These are phyloP conservation scores for Stichopus chloronotus DNA, from an alignment of 35 echinoderm and acorn worm species.

Conservation along the genomic window DNA sequence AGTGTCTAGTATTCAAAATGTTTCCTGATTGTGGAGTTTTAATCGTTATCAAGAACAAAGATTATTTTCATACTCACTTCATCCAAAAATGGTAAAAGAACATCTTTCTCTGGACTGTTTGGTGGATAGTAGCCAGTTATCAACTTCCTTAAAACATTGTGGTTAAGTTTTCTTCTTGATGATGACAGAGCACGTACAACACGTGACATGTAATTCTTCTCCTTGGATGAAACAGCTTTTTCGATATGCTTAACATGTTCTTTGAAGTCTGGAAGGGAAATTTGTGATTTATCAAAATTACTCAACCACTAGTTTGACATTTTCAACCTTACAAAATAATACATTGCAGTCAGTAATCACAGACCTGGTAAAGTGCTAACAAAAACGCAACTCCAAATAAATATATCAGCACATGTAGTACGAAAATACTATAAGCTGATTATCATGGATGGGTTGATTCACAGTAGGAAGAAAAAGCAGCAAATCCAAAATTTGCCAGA, in stretches of 20 bases:
- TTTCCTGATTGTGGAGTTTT: too few species aligned
- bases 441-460: too few species aligned
- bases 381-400: too few species aligned
- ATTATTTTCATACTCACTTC: slow-evolving; percentile 65
- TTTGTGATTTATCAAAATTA: not conserved
- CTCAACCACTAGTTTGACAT: not conserved
- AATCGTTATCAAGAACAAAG: not conserved
- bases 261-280: slow-evolving; percentile 81
- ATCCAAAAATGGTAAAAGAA: slow-evolving; percentile 82
- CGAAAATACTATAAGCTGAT: too few species aligned
- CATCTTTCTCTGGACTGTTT: slow-evolving; percentile 67
- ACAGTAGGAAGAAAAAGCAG: too few species aligned
- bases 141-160: slow-evolving; percentile 85
- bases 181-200: slow-evolving; percentile 87
- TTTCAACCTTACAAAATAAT: not conserved
- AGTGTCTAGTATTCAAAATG: too few species aligned
- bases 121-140: slow-evolving; percentile 87
- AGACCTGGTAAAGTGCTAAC: not conserved
- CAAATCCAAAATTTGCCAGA: too few species aligned
- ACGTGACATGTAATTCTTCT: slow-evolving; percentile 94
- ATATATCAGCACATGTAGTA: too few species aligned
- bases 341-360: not conserved
- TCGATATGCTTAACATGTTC: slow-evolving; percentile 99
- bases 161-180: slow-evolving; percentile 89
- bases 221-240: slow-evolving; percentile 94